Evolutionary conservation across 2,888 invertebrate genomes (phyloP).

Genomic region (Cerceris rybyensis): DNA sequence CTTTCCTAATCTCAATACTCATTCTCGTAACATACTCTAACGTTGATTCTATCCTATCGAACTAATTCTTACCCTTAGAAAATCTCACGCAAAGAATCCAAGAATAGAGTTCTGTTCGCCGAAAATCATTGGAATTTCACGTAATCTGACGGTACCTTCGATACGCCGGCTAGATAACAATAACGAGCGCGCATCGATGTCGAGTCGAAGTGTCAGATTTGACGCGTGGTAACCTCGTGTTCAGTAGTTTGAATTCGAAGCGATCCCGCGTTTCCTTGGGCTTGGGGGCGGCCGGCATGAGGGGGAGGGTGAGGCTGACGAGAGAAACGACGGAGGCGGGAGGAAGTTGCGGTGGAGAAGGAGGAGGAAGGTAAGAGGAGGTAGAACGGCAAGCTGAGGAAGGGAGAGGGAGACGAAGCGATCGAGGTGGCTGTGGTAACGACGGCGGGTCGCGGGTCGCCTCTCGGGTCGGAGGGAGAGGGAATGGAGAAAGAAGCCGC

Average conservation of each 20-base stretch:
- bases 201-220: constrained; percentile 77
- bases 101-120: not conserved
- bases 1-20: too few species aligned
- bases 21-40: too few species aligned
- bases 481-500: constrained; percentile 1
- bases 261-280: constrained; percentile 82
- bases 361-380: constrained; percentile 37
- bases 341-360: constrained; percentile 46
- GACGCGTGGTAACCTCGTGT: constrained; percentile 82
- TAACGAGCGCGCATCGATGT: constrained; percentile 37
- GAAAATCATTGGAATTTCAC: constrained; percentile 8
- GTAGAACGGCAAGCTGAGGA: constrained; percentile 53
- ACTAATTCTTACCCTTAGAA: not conserved
- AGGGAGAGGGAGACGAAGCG: constrained; percentile 41
- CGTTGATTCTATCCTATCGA: too few species aligned
- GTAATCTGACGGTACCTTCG: constrained; percentile 11
- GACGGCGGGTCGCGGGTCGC: constrained; percentile 49
- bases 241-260: constrained; percentile 82
- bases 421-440: constrained; percentile 55
- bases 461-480: constrained; percentile 2
- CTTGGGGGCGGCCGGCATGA: constrained; percentile 63
- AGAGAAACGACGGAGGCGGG: constrained; percentile 52
- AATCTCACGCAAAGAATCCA: not conserved
- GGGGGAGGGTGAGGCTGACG: constrained; percentile 46
- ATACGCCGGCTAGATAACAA: constrained; percentile 23